Evolutionary conservation across 2,888 invertebrate species (phyloP), one percentile per base, ranked within the genome.

Genomic region (Cyaniris semiargus): DNA sequence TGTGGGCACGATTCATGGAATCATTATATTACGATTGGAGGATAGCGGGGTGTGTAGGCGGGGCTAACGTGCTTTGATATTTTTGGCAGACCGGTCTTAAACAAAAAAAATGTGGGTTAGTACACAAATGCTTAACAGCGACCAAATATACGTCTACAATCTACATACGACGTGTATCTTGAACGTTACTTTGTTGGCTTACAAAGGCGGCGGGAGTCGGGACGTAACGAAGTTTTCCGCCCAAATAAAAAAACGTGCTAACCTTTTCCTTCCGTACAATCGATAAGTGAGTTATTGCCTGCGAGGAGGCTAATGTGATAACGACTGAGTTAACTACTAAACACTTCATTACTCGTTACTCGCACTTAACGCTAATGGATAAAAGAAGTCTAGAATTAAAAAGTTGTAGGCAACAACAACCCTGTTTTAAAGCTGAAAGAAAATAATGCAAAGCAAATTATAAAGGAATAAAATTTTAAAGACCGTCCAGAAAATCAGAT

Each of bases 171-270:
- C 44, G 38, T 66, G 27, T 66, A 27, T 66, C 66, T 66, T 23
- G 23, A 66, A 66, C 18, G 21, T 66, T 66, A 31, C 66, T 66
- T 66, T 27, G 66, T 66, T 6, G 66, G 66, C 27, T 27, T 27
- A 66, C 66, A 66, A 66, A 66, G 66, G 66, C 66, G 66, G 66
- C 66, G 66, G 66, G 31, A 21, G 8, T 58, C n/a, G 58, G 58
- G 21, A 66, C 27, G 66, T 66, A 66, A 66, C 66, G 7, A 66
- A 66, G 66, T 66, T 66, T 66, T 18, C 66, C 66, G 66, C 27
- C 66, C 66, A 66, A 66, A 66, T 66, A 18, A 31, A 66, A 66
- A 66, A 66, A 66, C 66, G 66, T 66, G 66, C 66, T 31, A 66
- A 66, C 66, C 66, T 66, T 66, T 66, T 27, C 66, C 4, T 66